Evolutionary conservation across 2,797 vertebrate genomes (phyloP), one percentile per base, ranked within the genome.

Genomic region (Acipenser ruthenus): DNA sequence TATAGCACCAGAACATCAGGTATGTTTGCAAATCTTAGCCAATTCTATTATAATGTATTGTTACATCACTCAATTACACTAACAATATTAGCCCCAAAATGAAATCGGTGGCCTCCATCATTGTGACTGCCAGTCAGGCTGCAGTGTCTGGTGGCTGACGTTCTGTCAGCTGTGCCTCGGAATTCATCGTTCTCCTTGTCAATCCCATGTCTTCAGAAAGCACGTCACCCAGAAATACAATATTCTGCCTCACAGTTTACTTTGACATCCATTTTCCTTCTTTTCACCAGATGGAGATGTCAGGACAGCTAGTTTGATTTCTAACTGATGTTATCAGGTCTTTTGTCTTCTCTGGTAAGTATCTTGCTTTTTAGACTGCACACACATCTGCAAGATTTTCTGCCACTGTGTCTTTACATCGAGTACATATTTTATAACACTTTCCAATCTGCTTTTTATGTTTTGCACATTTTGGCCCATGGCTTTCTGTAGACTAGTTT

Each of bases 171-270:
- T 53, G 18, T 47, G n/a, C 60, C 49, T 62, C n/a, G 9, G 6
- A 6, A 62, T 37, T 51, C n/a, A 8, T 37, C 47, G 49, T 47
- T 62, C 49, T 62, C 12, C 60, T 62, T 15, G 58, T 62, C 66
- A 67, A 23, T 67, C 60, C 47, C 66, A 67, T 9, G 8, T n/a
- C 47, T 67, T 63, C 9, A 52, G 37, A 67, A 52, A 67, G 58
- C 56, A 62, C 4, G 18, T 50, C 48, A 60, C 8, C 18, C 18
- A 61, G 11, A 67, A 67, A 53, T 62, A 61, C 11, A 67, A 61
- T n/a, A 61, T 67, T 53, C 47, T 62, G 66, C 59, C 51, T 52
- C 47, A 11, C 49, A 37, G 62, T 52, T 67, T 49, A 13, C 9
- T 37, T 62, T 62, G 18, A 47, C 37, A 62, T 48, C 8, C 23